These are phyloP conservation scores for Margaritifera margaritifera DNA, from an alignment of 2,888 invertebrate genomes.

Conservation along the genomic window DNA sequence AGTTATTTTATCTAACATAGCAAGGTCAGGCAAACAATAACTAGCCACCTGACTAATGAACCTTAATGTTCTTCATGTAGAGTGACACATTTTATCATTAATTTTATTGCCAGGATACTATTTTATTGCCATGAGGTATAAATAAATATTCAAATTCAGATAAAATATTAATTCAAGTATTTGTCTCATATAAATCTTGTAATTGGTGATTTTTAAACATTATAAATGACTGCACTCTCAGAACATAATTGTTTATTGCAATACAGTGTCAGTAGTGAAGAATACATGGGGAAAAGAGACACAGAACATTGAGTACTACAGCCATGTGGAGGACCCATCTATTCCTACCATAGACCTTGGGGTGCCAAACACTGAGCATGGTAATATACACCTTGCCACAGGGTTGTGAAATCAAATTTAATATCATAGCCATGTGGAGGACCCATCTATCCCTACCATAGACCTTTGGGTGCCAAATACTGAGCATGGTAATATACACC, in stretches of 20 bases:
- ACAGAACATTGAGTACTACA: conserved; percentile 84
- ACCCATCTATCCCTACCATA: conserved; percentile 82
- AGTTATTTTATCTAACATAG: no score
- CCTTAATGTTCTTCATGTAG: no score
- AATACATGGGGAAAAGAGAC: conserved; percentile 88
- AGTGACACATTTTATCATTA: no score
- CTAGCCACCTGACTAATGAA: no score
- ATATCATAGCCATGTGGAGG: conserved; percentile 86
- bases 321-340: conserved; percentile 81
- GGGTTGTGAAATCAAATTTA: not conserved
- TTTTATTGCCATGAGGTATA: no score
- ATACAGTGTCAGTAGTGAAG: conserved; percentile 82
- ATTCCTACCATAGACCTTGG: conserved; percentile 82
- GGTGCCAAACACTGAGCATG: conserved; percentile 86
- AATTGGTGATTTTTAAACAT: no score
- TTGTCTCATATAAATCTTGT: no score
- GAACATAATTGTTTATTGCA: not conserved
- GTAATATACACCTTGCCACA: conserved; percentile 38
- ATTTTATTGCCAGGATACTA: no score
- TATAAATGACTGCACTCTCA: no score
- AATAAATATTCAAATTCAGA: no score
- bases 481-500: not conserved
- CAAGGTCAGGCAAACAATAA: no score
- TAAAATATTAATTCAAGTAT: no score
- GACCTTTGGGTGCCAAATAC: conserved; percentile 84